Evolutionary conservation across 2,113 vertebrate species (phyloP).

Genomic region (Poicephalus gulielmi): DNA sequence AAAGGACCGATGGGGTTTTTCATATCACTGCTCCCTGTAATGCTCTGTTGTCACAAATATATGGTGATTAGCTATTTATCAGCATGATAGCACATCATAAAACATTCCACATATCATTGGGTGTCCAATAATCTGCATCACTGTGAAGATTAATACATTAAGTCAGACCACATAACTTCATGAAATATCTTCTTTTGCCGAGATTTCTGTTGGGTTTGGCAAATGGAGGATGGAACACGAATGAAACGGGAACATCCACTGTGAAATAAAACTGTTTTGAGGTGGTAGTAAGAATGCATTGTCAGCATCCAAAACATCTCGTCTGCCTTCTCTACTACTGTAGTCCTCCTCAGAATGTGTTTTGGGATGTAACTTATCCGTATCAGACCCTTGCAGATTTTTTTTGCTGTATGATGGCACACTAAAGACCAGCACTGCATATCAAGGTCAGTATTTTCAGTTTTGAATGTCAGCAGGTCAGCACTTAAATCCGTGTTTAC

Average conservation of each 20-base stretch:
- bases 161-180: slow-evolving; percentile 12
- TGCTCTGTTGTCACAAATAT: slow-evolving; percentile 39
- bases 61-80: slow-evolving; percentile 48
- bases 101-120: slow-evolving; percentile 32
- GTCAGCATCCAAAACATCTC: neutral
- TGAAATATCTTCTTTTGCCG: slow-evolving; percentile 18
- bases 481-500: neutral
- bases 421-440: neutral
- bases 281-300: neutral
- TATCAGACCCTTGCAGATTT: neutral
- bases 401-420: neutral
- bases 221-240: neutral
- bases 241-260: neutral
- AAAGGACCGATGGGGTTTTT: slow-evolving; percentile 18
- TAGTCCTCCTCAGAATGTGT: neutral
- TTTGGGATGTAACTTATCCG: neutral
- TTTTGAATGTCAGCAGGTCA: neutral
- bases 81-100: slow-evolving; percentile 17
- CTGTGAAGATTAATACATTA: slow-evolving; percentile 43
- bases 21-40: slow-evolving; percentile 10
- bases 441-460: neutral
- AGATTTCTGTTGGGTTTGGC: slow-evolving; percentile 21
- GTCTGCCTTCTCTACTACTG: neutral
- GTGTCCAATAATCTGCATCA: neutral
- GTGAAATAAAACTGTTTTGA: neutral